Percentiles rank a stretch among this genome's conserved stretches.
phyloP scores from a whole-genome alignment of 2,888 invertebrate species.

The Pheosia gnoma region DNA sequence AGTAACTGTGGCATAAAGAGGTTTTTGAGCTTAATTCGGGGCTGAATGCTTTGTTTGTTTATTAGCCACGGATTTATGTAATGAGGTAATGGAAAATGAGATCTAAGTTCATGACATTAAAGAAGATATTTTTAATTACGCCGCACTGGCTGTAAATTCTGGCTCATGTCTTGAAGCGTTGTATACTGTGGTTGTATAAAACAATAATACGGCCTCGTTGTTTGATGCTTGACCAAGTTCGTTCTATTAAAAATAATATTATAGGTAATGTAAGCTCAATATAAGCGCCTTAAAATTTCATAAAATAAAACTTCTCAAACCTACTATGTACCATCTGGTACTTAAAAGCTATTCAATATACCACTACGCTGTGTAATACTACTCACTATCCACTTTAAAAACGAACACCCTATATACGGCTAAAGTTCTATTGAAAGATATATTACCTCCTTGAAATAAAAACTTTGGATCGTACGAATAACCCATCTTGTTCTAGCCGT shows the following conservation, averaged over 20 bases:
- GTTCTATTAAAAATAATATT: too few relatives aligned
- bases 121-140: background rate
- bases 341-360: background rate
- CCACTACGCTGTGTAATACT: background rate
- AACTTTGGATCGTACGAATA: background rate
- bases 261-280: too few relatives aligned
- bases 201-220: too few relatives aligned
- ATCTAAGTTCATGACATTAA: background rate
- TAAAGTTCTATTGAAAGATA: background rate
- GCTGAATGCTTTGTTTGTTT: conserved; percentile 4
- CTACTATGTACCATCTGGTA: too few relatives aligned
- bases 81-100: conserved; percentile 1
- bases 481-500: background rate
- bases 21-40: conserved; percentile 2
- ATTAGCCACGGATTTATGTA: conserved; percentile 6
- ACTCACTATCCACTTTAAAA: background rate
- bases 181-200: too few relatives aligned
- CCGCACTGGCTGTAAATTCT: too few relatives aligned
- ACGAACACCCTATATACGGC: background rate
- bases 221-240: too few relatives aligned
- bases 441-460: conserved; percentile 3
- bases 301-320: too few relatives aligned
- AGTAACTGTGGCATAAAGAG: conserved; percentile 16
- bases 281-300: too few relatives aligned
- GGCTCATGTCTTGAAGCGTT: too few relatives aligned